phyloP scores from a whole-genome alignment of 2,113 vertebrate genomes.

The Nyctereutes procyonoides region DNA sequence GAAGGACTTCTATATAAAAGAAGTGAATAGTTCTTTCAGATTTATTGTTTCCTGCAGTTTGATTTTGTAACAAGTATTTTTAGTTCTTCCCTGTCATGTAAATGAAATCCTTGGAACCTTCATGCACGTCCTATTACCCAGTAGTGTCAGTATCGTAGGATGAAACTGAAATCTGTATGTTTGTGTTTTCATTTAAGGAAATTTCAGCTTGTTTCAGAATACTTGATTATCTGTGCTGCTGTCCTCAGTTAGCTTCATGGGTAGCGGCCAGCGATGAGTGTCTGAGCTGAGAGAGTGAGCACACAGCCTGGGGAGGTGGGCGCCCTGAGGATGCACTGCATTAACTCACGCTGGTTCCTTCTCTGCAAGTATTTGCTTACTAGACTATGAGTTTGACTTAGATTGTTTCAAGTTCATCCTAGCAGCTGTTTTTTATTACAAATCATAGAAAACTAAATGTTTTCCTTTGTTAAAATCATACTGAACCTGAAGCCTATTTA shows the following conservation, averaged over 20 bases:
- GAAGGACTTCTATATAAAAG: conserved; percentile 48
- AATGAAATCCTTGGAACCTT: conserved; percentile 61
- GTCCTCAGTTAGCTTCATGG: neutral
- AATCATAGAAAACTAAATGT: conserved; percentile 65
- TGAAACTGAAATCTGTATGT: neutral
- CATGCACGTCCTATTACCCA: conserved; percentile 68
- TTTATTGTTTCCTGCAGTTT: conserved; percentile 39
- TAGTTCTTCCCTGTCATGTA: conserved; percentile 30
- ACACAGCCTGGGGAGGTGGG: neutral
- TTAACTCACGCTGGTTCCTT: neutral
- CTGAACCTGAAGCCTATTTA: conserved; percentile 32
- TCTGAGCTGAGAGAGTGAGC: neutral
- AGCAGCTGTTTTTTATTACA: conserved; percentile 1
- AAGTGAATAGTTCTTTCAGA: conserved; percentile 27
- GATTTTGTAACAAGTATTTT: conserved; percentile 47
- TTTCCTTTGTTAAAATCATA: conserved; percentile 62
- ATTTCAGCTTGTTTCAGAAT: conserved; percentile 51
- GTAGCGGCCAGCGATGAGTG: neutral
- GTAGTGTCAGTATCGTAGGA: conserved; percentile 18
- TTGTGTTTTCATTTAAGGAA: conserved; percentile 55
- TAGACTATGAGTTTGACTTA: conserved; percentile 48
- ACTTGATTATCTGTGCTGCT: neutral
- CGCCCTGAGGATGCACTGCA: neutral
- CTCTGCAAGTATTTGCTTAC: conserved; percentile 43
- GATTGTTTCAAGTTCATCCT: conserved; percentile 8